Percentiles rank a stretch among this genome's conserved stretches.
Conservation (phyloP, 2,888 invertebrate species). For the Euzophera pinguis region DNA sequence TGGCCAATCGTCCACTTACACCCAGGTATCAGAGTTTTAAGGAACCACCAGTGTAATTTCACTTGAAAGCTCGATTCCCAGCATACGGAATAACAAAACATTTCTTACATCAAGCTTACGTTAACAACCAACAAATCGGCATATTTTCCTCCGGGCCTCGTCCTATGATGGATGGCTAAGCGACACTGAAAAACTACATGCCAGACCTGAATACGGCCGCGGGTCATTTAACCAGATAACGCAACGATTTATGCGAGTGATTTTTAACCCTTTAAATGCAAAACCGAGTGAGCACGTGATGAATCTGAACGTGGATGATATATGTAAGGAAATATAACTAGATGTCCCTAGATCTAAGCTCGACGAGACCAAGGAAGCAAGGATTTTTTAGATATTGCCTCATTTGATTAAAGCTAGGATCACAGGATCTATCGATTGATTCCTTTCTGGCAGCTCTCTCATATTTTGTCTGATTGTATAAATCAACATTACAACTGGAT, state of each 20-base stretch:
- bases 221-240: slow-evolving; percentile 69
- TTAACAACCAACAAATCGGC: neutral
- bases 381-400: no score
- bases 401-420: no score
- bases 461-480: no score
- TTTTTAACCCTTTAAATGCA: slow-evolving; percentile 69
- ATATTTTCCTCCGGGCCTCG: neutral
- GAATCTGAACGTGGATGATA: slow-evolving; percentile 34
- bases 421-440: no score
- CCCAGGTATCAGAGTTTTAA: no score
- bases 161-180: slow-evolving; percentile 1
- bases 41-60: no score
- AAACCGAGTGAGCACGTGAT: slow-evolving; percentile 46
- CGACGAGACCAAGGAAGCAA: no score
- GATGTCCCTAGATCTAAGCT: neutral
- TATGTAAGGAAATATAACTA: slow-evolving; percentile 33
- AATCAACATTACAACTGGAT: no score
- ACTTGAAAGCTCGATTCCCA: no score
- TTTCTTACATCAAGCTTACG: neutral
- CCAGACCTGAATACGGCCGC: slow-evolving; percentile 41
- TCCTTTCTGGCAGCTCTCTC: no score
- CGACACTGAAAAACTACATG: slow-evolving; percentile 36
- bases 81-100: neutral
- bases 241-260: slow-evolving; percentile 68
- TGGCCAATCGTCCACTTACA: no score